These are phyloP conservation scores for Bursaphelenchus okinawaensis DNA, from an alignment of 2,888 invertebrate genomes.

Conservation along the genomic window DNA sequence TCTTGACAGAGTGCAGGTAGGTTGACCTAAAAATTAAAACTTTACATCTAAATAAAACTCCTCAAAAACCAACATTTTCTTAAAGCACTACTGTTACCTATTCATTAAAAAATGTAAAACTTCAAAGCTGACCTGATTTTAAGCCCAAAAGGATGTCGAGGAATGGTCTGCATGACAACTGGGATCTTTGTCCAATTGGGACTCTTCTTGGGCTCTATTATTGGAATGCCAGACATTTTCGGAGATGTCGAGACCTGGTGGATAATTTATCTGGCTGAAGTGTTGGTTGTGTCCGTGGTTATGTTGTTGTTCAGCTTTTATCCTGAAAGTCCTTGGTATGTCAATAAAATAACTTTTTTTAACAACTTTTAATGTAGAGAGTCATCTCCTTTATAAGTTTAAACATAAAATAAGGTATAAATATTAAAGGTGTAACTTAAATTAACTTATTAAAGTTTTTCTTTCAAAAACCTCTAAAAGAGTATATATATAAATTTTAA, in stretches of 20 bases:
- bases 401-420: too few species aligned
- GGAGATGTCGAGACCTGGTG: slow-evolving; percentile 37
- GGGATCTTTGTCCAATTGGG: slow-evolving; percentile 40
- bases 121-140: slow-evolving; percentile 11
- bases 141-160: slow-evolving; percentile 39
- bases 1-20: slow-evolving; percentile 32
- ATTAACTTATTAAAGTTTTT: too few species aligned
- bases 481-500: too few species aligned
- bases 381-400: too few species aligned
- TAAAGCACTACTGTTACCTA: too few species aligned
- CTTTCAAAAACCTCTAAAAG: too few species aligned
- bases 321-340: slow-evolving; percentile 40
- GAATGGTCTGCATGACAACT: slow-evolving; percentile 38
- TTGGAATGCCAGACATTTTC: slow-evolving; percentile 43
- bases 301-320: slow-evolving; percentile 28
- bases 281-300: slow-evolving; percentile 29
- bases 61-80: too few species aligned
- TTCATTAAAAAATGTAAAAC: neutral
- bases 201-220: slow-evolving; percentile 34
- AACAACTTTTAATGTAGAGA: too few species aligned
- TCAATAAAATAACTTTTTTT: neutral
- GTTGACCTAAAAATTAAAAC: neutral
- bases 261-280: slow-evolving; percentile 35
- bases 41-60: neutral
- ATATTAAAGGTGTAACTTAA: too few species aligned